These are phyloP conservation scores for Ambastaia sidthimunki DNA, from an alignment of 2,797 vertebrate species.

Conservation along the genomic window DNA sequence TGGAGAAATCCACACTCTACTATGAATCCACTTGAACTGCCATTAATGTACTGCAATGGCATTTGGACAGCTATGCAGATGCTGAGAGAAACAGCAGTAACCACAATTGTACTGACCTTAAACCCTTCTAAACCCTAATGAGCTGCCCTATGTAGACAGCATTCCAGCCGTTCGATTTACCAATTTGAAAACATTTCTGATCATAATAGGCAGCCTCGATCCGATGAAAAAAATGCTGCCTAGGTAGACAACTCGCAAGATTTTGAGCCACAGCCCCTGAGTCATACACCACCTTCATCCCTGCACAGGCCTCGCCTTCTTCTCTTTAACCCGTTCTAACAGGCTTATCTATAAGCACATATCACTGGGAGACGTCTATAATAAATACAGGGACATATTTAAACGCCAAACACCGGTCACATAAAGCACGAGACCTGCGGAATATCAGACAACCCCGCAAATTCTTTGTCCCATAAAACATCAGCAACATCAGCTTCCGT, in stretches of 20 bases:
- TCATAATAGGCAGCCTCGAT: background rate
- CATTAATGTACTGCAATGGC: background rate
- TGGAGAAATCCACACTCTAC: background rate
- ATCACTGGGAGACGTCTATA: too few relatives aligned
- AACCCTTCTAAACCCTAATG: background rate
- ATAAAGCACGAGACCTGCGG: background rate
- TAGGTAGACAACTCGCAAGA: background rate
- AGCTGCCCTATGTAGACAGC: background rate
- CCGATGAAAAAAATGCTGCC: background rate
- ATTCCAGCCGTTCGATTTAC: too few relatives aligned
- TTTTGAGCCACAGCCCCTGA: slow-evolving; percentile 23
- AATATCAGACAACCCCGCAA: background rate
- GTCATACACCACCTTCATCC: slow-evolving; percentile 27
- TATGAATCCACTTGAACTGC: background rate
- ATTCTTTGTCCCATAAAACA: slow-evolving; percentile 45
- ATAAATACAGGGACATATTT: background rate
- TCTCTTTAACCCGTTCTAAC: background rate
- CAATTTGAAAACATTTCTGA: background rate
- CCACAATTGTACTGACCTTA: background rate
- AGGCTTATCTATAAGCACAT: background rate
- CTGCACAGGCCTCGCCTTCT: slow-evolving; percentile 36
- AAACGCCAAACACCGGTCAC: background rate
- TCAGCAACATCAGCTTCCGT: slow-evolving; percentile 42
- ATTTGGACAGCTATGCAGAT: slow-evolving; percentile 17
- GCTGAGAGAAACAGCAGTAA: slow-evolving; percentile 8